Evolutionary conservation across 2,888 invertebrate species (phyloP).

Genomic region (Podotricha telesiphe): DNA sequence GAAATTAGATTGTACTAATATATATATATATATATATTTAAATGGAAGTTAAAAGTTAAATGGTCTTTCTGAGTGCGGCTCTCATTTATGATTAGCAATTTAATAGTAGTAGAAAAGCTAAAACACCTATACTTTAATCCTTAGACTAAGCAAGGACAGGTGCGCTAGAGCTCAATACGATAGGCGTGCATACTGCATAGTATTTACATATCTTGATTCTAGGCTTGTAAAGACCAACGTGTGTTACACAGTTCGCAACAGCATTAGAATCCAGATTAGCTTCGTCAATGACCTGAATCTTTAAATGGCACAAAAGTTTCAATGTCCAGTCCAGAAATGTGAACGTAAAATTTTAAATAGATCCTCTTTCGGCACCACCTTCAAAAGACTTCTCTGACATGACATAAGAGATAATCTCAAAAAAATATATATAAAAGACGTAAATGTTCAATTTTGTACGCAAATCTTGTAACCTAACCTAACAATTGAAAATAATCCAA

Average conservation of each 20-base stretch:
- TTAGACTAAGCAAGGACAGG: conserved; percentile 14
- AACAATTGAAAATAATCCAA: too few species aligned
- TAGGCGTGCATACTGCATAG: conserved; percentile 37
- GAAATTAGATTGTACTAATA: too few species aligned
- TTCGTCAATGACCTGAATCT: conserved; percentile 62
- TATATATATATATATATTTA: background rate
- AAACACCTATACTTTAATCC: background rate
- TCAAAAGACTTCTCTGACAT: conserved; percentile 30
- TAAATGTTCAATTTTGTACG: background rate
- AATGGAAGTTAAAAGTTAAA: background rate
- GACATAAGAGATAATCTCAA: conserved; percentile 15
- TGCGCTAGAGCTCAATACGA: conserved; percentile 22
- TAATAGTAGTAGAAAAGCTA: conserved; percentile 1
- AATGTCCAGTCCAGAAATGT: conserved; percentile 38
- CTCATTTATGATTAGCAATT: background rate
- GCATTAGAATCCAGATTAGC: conserved; percentile 76
- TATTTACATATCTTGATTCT: conserved; percentile 48
- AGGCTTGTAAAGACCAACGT: conserved; percentile 53
- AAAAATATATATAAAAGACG: background rate
- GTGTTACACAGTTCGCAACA: conserved; percentile 53
- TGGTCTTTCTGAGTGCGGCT: background rate
- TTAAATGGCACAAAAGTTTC: conserved; percentile 50
- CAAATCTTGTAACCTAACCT: background rate
- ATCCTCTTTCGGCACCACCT: conserved; percentile 27
- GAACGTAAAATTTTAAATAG: conserved; percentile 32